phyloP scores from a whole-genome alignment of 1,140 invertebrate species.

The Ylistrum balloti region DNA sequence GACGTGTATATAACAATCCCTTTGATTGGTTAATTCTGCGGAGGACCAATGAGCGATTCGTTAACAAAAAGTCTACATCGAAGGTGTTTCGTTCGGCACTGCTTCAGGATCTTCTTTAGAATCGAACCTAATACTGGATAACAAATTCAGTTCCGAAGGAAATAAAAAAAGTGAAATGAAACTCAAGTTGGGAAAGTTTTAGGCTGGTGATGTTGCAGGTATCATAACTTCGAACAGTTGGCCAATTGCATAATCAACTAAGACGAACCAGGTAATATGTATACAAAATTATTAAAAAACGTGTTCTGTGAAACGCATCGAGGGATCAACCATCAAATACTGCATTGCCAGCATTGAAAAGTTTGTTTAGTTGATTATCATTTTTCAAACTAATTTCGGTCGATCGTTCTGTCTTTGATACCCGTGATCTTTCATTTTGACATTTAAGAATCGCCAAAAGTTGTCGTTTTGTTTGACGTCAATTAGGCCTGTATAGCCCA shows the following conservation, averaged over 20 bases:
- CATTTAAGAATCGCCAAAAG: no score
- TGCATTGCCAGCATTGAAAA: no score
- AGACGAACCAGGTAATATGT: not conserved
- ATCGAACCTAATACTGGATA: not conserved
- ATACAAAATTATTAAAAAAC: not conserved
- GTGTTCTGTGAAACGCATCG: not conserved
- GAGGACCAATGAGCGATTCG: constrained; percentile 42
- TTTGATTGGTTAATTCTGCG: constrained; percentile 52
- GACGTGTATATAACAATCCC: constrained; percentile 59
- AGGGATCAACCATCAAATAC: no score
- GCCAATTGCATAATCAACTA: not conserved
- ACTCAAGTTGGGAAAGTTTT: constrained; percentile 7
- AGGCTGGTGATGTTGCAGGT: not conserved
- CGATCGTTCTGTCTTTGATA: no score
- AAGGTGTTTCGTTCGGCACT: constrained; percentile 2
- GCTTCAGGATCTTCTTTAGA: not conserved
- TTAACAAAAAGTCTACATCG: not conserved
- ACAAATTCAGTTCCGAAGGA: not conserved
- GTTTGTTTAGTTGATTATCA: no score
- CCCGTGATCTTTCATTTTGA: no score
- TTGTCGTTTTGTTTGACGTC: no score
- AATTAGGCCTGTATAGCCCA: no score
- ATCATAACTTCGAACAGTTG: not conserved
- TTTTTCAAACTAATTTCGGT: no score
- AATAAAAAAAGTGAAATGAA: constrained; percentile 31